Evolutionary conservation across 2,113 vertebrate genomes (phyloP), one percentile per base, ranked within the genome.

Genomic region (Nymphicus hollandicus): DNA sequence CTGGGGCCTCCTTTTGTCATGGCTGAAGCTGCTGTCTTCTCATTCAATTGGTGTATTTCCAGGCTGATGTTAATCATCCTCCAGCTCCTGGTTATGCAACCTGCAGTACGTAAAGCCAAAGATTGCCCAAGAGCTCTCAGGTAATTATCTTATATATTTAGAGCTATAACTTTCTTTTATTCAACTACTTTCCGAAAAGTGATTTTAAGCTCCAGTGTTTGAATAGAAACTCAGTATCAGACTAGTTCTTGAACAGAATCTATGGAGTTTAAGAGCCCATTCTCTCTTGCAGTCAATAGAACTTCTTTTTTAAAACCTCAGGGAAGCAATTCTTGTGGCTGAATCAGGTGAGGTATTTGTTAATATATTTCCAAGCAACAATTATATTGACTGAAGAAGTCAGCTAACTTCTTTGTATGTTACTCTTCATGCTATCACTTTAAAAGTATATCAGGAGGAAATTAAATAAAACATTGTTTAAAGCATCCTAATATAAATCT

Each of bases 281-380:
- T 94, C n/a, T 88, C 35, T 88, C 61, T 76, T n/a, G 11, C 31
- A 77, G 58, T 69, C 74, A 85, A 82, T 41, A 82, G 44, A 77
- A 12, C 80, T 91, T 53, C 87, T 86, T 89, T 76, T 94, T 93
- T 76, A 89, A 91, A 91, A 91, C 47, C 88, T 88, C 90, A 50
- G 37, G 49, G 35, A 94, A 94, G 46, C 10, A 80, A 56, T 73
- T 91, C 24, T 66, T 94, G 68, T 1, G 1, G 31, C 35, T 43
- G 31, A 80, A 19, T 76, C 93, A 2, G 1, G 31, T 85, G n/a
- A 88, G 37, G 13, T 86, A 81, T 88, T 91, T 82, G 37, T 23
- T 91, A 69, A 90, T 49, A 5, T 70, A 80, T 69, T 58, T 17
- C 70, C 76, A 80, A 89, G 43, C 86, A 77, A 81, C 41, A 93